These are phyloP conservation scores for Heteromormyrus szaboi DNA, from an alignment of 2,797 vertebrate species.

Conservation along the genomic window DNA sequence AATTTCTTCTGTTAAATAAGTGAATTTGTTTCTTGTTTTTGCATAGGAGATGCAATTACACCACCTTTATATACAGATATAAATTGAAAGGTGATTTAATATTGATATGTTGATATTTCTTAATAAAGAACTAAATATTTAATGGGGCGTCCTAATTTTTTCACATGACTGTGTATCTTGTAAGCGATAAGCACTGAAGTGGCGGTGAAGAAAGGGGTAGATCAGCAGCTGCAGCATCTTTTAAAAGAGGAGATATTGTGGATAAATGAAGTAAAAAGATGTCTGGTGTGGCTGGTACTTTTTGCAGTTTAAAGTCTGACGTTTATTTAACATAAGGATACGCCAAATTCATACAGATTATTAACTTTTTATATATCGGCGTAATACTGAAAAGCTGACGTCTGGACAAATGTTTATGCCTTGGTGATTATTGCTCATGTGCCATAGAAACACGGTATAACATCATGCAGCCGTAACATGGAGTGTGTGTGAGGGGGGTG, in stretches of 20 bases:
- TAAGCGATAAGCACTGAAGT: background rate
- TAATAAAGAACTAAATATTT: background rate
- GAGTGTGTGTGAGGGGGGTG: background rate
- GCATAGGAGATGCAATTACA: background rate
- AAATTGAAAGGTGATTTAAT: background rate
- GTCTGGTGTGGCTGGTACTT: background rate
- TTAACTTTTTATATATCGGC: background rate
- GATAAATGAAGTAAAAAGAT: background rate
- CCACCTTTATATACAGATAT: background rate
- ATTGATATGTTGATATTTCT: background rate
- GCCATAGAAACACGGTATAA: background rate
- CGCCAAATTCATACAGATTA: background rate
- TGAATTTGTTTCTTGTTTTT: background rate
- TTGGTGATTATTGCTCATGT: background rate
- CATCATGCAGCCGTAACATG: background rate
- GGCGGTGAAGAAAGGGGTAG: background rate
- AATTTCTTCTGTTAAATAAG: background rate
- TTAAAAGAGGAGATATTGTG: background rate
- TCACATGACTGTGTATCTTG: background rate
- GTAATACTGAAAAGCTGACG: background rate
- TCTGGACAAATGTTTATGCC: background rate
- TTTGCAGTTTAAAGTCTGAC: background rate
- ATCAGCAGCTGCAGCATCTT: background rate
- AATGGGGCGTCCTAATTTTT: background rate
- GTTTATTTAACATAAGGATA: background rate